These are phyloP conservation scores for Oscheius sp. DNA, from an alignment of 2,888 invertebrate genomes.

Conservation along the genomic window DNA sequence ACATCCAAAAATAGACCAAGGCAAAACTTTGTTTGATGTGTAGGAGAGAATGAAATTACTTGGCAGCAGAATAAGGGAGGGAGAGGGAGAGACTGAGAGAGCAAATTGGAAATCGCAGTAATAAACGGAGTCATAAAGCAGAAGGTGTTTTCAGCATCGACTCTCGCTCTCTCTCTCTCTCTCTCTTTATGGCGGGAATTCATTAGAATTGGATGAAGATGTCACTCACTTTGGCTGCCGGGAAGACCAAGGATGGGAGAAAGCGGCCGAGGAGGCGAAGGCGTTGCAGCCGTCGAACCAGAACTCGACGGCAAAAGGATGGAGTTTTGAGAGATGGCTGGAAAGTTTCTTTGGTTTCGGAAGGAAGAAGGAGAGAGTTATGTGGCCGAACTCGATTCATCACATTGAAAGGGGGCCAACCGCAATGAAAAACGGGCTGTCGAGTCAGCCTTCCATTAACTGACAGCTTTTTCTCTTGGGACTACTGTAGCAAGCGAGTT, in stretches of 20 bases:
- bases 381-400: conserved; percentile 25
- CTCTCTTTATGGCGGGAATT: too few species aligned
- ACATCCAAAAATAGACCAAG: too few species aligned
- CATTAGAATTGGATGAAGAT: too few species aligned
- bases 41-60: too few species aligned
- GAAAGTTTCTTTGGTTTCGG: neutral
- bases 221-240: conserved; percentile 25
- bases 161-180: neutral
- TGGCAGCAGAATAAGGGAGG: too few species aligned
- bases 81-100: too few species aligned
- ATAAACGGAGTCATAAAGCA: too few species aligned
- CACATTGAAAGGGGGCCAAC: conserved; percentile 16
- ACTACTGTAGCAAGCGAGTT: neutral
- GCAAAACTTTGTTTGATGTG: too few species aligned
- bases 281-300: conserved; percentile 42
- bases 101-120: too few species aligned
- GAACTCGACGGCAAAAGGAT: conserved; percentile 47
- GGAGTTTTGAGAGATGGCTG: conserved; percentile 44
- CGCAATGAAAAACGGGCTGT: conserved; percentile 20
- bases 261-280: conserved; percentile 49
- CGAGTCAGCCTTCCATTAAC: neutral
- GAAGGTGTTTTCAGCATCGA: neutral
- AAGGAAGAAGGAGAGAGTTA: conserved; percentile 3
- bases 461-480: neutral
- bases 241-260: conserved; percentile 51